Percentiles rank a stretch among this genome's conserved stretches.
Evolutionary conservation across 1,140 invertebrate species (phyloP).

Genomic region (Stegodyphus mimosarum): DNA sequence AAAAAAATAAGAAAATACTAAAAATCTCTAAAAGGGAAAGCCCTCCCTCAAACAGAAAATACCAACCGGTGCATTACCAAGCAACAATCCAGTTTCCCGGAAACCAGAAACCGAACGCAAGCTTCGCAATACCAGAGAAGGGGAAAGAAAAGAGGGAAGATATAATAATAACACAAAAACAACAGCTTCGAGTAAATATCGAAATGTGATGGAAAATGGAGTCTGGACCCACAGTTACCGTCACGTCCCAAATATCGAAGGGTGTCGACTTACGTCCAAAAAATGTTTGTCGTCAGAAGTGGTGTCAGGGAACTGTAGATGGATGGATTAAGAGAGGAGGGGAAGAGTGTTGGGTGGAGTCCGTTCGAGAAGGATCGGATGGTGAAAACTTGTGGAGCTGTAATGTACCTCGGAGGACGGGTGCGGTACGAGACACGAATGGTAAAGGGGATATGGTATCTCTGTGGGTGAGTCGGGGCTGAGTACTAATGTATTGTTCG

Average conservation of each 20-base stretch:
- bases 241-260: conserved; percentile 7
- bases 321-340: conserved; percentile 4
- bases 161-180: neutral
- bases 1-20: no score
- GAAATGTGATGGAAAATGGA: conserved; percentile 36
- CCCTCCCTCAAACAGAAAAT: neutral
- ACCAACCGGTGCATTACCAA: conserved; percentile 22
- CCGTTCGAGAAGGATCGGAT: conserved; percentile 6
- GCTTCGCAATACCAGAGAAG: conserved; percentile 7
- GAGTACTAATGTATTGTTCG: neutral
- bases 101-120: conserved; percentile 29
- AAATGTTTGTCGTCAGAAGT: conserved; percentile 40
- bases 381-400: conserved; percentile 41
- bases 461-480: neutral
- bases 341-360: neutral
- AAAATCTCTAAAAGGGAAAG: no score
- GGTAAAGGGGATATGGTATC: neutral
- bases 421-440: neutral
- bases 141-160: neutral
- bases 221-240: conserved; percentile 8
- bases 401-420: neutral
- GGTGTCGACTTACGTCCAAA: conserved; percentile 22
- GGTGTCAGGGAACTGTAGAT: conserved; percentile 17
- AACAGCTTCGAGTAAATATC: conserved; percentile 20
- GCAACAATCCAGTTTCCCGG: conserved; percentile 35